These are phyloP conservation scores for Hypomecis punctinalis DNA, from an alignment of 2,888 invertebrate genomes.

Conservation along the genomic window DNA sequence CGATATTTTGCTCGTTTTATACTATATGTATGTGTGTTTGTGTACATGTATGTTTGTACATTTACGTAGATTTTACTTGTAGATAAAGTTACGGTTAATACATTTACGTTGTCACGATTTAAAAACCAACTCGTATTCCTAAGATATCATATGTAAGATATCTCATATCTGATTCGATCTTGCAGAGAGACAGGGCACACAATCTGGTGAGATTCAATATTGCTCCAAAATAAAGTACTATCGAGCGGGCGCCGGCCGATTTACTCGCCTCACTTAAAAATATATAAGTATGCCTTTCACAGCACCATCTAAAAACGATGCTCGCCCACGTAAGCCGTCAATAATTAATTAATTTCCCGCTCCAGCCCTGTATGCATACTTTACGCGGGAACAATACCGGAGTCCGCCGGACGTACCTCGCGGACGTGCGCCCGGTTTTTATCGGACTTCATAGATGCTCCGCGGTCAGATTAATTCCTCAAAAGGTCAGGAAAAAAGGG, in stretches of 20 bases:
- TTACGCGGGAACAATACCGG: conserved; percentile 15
- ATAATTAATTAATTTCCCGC: conserved; percentile 16
- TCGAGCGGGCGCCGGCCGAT: too few relatives aligned
- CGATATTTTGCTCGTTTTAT: neutral
- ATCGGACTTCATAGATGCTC: neutral
- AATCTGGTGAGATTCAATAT: too few relatives aligned
- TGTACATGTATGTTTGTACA: neutral
- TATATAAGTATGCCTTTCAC: neutral
- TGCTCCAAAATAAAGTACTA: too few relatives aligned
- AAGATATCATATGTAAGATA: too few relatives aligned
- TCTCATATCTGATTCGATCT: too few relatives aligned
- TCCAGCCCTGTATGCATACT: conserved; percentile 25
- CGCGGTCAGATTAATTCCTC: neutral
- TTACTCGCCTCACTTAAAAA: too few relatives aligned
- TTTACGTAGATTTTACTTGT: neutral
- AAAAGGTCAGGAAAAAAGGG: neutral
- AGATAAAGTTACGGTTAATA: too few relatives aligned
- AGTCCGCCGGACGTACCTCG: neutral
- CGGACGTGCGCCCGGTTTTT: neutral
- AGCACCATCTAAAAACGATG: neutral
- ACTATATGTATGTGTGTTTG: neutral
- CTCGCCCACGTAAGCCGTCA: neutral
- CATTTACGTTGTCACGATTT: too few relatives aligned
- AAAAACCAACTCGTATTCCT: too few relatives aligned
- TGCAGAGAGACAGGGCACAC: too few relatives aligned